A percentile compares a stretch with the other conserved stretches of the same genome.
Conservation (phyloP, 2,888 invertebrate genomes). For the Buathra laborator region DNA sequence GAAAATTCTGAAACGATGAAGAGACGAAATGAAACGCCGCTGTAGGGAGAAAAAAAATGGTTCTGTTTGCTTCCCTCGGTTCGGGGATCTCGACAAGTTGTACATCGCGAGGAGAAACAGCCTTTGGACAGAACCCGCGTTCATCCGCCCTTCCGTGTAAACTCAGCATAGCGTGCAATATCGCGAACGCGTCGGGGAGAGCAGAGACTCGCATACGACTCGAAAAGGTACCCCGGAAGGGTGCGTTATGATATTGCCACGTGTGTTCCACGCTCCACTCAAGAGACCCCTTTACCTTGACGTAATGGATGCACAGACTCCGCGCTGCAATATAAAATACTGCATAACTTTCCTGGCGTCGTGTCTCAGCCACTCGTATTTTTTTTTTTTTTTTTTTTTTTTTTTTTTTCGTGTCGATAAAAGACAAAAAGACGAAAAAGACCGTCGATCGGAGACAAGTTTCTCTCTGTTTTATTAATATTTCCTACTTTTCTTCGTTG, state of each 20-base stretch:
- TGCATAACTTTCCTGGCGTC: constrained; percentile 11
- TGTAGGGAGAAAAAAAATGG: constrained; percentile 50
- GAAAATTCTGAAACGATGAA: constrained; percentile 52
- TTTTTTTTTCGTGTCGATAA: too few species aligned
- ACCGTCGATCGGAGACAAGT: too few species aligned
- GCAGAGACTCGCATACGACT: constrained; percentile 7
- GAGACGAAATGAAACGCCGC: constrained; percentile 49
- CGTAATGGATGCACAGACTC: not conserved
- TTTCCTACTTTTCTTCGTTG: too few species aligned
- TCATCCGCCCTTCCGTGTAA: constrained; percentile 6
- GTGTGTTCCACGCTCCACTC: constrained; percentile 60
- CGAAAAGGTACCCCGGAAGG: not conserved
- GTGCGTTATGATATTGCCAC: constrained; percentile 53
- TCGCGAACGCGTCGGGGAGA: constrained; percentile 46
- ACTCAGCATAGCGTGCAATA: constrained; percentile 60
- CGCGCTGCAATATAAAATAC: not conserved
- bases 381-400: not conserved
- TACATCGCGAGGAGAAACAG: not conserved
- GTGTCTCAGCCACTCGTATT: constrained; percentile 36
- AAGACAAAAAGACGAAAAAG: too few species aligned
- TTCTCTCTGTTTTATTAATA: too few species aligned
- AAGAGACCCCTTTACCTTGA: constrained; percentile 10
- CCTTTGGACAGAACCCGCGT: not conserved
- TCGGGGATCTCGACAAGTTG: constrained; percentile 1
- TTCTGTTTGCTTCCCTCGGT: constrained; percentile 24